Percentiles rank a stretch among this genome's conserved stretches.
Conservation (phyloP, 2,797 vertebrate species). For the Podarcis lilfordi region DNA sequence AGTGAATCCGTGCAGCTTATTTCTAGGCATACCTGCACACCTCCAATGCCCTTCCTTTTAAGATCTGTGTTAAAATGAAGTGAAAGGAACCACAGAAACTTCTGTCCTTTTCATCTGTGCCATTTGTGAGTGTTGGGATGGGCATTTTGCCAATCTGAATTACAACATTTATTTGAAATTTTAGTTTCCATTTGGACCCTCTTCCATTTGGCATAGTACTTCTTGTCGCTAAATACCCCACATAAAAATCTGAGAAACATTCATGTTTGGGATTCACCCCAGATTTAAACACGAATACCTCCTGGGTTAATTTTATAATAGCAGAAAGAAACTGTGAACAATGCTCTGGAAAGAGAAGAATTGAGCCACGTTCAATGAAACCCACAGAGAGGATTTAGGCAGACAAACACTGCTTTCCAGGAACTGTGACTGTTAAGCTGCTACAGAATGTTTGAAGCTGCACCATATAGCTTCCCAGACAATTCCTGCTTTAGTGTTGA, state of each 20-base stretch:
- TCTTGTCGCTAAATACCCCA: not conserved
- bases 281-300: not conserved
- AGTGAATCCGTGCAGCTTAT: not conserved
- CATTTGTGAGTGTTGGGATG: not conserved
- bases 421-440: not conserved
- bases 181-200: not conserved
- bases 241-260: not conserved
- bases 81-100: too few relatives aligned
- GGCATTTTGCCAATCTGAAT: conserved; percentile 1
- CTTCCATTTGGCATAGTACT: not conserved
- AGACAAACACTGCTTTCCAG: not conserved
- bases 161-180: not conserved
- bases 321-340: not conserved
- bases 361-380: not conserved
- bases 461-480: not conserved
- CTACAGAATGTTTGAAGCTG: not conserved
- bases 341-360: not conserved
- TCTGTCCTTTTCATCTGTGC: too few relatives aligned
- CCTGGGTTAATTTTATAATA: not conserved
- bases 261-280: not conserved
- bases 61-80: too few relatives aligned
- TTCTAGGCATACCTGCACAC: not conserved
- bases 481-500: not conserved
- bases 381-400: not conserved
- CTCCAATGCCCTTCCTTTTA: too few relatives aligned